Percentiles rank a stretch among this genome's conserved stretches.
Evolutionary conservation across 2,888 invertebrate genomes (phyloP).

Genomic region (Rhingia campestris): DNA sequence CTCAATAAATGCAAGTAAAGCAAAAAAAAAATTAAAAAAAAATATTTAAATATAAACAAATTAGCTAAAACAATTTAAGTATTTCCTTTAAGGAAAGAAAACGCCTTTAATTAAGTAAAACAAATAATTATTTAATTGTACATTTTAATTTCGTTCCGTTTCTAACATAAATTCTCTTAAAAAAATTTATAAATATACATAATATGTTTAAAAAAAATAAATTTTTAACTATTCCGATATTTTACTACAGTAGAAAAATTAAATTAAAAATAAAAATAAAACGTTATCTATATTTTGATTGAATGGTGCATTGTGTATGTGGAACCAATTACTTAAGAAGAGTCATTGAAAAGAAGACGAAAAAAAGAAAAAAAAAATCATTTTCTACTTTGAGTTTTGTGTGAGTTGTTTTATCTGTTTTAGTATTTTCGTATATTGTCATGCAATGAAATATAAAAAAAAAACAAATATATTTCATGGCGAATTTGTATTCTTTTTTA

Average conservation of each 20-base stretch:
- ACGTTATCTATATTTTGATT: slow-evolving; percentile 46
- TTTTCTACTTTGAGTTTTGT: slow-evolving; percentile 34
- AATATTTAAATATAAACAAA: slow-evolving; percentile 48
- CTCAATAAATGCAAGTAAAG: slow-evolving; percentile 72
- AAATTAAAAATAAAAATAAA: slow-evolving; percentile 31
- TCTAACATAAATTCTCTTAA: slow-evolving; percentile 43
- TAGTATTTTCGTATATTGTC: slow-evolving; percentile 21
- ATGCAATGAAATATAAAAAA: slow-evolving; percentile 3
- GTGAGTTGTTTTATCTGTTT: slow-evolving; percentile 58
- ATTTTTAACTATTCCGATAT: slow-evolving; percentile 64
- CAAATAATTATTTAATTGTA: slow-evolving; percentile 50
- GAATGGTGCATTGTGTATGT: slow-evolving; percentile 34
- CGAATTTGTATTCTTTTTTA: slow-evolving; percentile 8
- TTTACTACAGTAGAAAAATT: slow-evolving; percentile 47
- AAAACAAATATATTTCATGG: slow-evolving; percentile 23
- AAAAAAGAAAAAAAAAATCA: slow-evolving; percentile 7
- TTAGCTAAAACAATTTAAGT: slow-evolving; percentile 77
- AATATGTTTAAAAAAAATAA: slow-evolving; percentile 9
- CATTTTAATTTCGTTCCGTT: slow-evolving; percentile 60
- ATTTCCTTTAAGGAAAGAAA: slow-evolving; percentile 81
- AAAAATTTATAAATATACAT: slow-evolving; percentile 33
- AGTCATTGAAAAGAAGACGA: slow-evolving; percentile 4
- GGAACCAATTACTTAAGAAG: slow-evolving; percentile 4
- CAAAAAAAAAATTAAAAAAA: slow-evolving; percentile 40
- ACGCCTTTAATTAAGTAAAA: slow-evolving; percentile 77